Evolutionary conservation across 2,888 invertebrate genomes (phyloP).

Genomic region (Eupithecia vulgata): DNA sequence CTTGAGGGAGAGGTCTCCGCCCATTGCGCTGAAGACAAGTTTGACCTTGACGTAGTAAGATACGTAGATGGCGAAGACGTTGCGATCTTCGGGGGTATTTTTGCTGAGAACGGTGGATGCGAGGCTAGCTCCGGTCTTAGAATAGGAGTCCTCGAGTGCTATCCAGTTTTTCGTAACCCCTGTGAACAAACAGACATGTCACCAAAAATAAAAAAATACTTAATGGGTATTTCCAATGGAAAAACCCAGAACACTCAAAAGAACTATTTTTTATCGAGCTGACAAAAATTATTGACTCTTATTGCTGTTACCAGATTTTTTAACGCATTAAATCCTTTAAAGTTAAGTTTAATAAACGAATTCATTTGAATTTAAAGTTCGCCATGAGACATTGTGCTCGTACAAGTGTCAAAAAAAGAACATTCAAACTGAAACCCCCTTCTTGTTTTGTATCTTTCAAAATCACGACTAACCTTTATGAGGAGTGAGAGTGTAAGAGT

Average conservation of each 20-base stretch:
- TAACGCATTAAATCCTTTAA: too few species aligned
- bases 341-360: too few species aligned
- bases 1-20: slow-evolving; percentile 91
- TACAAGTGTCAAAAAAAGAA: too few species aligned
- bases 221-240: background rate
- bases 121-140: slow-evolving; percentile 86
- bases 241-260: background rate
- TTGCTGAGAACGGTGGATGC: slow-evolving; percentile 85
- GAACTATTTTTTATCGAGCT: background rate
- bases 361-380: background rate
- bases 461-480: slow-evolving; percentile 74
- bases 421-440: background rate
- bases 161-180: slow-evolving; percentile 96
- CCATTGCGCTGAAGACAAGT: slow-evolving; percentile 91
- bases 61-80: slow-evolving; percentile 95
- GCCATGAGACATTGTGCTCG: background rate
- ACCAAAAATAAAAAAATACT: background rate
- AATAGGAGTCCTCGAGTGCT: slow-evolving; percentile 93
- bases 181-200: slow-evolving; percentile 54
- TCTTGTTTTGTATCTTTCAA: background rate
- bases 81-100: slow-evolving; percentile 88
- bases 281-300: background rate
- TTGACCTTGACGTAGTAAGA: slow-evolving; percentile 96
- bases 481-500: slow-evolving; percentile 87
- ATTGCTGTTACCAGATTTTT: background rate